Conservation (phyloP, 2,113 vertebrate species). For the Leptocoma aspasia region DNA sequence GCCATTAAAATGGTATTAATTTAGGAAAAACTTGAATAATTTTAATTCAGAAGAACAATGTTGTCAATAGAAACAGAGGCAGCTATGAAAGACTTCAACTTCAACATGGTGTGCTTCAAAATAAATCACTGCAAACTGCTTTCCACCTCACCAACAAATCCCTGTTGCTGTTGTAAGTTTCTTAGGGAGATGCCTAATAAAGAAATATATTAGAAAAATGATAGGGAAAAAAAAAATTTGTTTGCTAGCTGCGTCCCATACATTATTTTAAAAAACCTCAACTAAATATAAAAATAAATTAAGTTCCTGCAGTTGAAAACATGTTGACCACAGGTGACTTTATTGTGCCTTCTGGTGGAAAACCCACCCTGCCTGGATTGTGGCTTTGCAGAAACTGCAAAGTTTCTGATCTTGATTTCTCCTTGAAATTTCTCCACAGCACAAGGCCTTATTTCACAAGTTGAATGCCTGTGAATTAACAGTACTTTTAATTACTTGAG, state of each 20-base stretch:
- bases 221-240: no score
- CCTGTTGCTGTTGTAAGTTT: not conserved
- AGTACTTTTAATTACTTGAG: slow-evolving; percentile 22
- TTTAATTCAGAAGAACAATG: not conserved
- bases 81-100: not conserved
- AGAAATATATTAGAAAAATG: not conserved
- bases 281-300: not conserved
- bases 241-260: not conserved
- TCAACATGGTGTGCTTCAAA: not conserved
- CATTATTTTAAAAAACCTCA: rapidly evolving
- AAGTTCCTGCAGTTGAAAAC: not conserved
- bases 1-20: not conserved
- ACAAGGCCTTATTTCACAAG: not conserved
- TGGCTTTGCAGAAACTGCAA: not conserved
- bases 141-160: not conserved
- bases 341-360: not conserved
- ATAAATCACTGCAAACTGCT: not conserved
- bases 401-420: slow-evolving; percentile 8
- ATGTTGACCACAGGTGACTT: not conserved
- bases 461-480: slow-evolving; percentile 4
- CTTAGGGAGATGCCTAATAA: not conserved
- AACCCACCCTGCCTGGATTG: not conserved
- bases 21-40: not conserved
- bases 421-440: not conserved
- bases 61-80: not conserved